Conservation (phyloP, 2,797 vertebrate species). For the Darevskia nairensis region DNA sequence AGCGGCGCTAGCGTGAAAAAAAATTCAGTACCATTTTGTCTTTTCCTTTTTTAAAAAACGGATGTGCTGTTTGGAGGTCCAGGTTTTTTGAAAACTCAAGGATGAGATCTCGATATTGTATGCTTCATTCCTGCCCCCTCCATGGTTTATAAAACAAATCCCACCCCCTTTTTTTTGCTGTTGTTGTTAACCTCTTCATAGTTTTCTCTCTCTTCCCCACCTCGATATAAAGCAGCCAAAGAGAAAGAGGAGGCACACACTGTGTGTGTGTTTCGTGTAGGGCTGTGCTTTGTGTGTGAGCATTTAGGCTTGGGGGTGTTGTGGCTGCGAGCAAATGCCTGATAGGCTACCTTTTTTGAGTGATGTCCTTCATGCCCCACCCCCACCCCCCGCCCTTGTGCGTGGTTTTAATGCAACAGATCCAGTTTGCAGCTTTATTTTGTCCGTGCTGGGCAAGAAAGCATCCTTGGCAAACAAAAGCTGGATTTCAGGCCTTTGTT, state of each 20-base stretch:
- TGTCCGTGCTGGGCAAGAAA: constrained; percentile 56
- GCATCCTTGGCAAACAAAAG: constrained; percentile 55
- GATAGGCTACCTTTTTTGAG: no score
- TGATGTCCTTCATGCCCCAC: no score
- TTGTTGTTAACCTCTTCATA: neutral
- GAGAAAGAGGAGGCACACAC: neutral
- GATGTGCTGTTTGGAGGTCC: neutral
- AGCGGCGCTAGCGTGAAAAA: constrained; percentile 61
- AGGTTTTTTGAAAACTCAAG: neutral
- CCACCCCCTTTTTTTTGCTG: neutral
- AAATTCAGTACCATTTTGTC: constrained; percentile 46
- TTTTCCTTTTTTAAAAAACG: neutral
- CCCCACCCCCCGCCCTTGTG: no score
- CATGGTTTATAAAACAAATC: constrained; percentile 59
- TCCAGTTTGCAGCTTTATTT: constrained; percentile 61
- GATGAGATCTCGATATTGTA: constrained; percentile 9
- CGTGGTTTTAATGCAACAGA: constrained; percentile 33
- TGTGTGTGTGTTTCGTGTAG: neutral
- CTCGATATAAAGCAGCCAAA: constrained; percentile 60
- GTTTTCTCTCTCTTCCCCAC: constrained; percentile 49
- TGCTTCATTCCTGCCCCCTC: constrained; percentile 52
- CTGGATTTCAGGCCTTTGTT: constrained; percentile 37
- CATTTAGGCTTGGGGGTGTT: no score
- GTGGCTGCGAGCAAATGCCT: no score
- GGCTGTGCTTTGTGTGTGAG: constrained; percentile 41